phyloP scores from a whole-genome alignment of 92 coral and sea anemone genomes.

The Hydrozoanthus gracilis region DNA sequence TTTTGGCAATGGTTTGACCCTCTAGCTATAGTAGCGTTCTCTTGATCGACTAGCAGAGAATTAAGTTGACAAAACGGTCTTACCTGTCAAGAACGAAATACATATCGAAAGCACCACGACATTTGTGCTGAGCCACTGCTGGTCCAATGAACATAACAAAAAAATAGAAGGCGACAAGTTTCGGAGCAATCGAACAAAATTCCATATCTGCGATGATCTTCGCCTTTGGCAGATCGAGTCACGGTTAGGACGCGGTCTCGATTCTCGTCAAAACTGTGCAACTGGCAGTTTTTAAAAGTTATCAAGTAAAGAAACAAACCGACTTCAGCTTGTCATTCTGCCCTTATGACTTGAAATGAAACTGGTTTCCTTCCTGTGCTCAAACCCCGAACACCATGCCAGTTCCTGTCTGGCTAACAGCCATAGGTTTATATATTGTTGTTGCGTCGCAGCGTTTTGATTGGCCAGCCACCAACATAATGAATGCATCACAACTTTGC shows the following conservation, averaged over 20 bases:
- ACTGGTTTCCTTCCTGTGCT: slow-evolving; percentile 22
- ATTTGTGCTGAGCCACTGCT: slow-evolving; percentile 34
- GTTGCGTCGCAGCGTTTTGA: background rate
- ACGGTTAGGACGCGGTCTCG: background rate
- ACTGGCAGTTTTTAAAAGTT: background rate
- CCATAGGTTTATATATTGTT: background rate
- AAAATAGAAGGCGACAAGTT: background rate
- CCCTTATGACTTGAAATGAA: background rate
- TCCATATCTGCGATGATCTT: background rate
- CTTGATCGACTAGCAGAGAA: too few relatives aligned
- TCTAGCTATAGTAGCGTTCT: too few relatives aligned
- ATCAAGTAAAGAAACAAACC: background rate
- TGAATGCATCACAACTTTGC: background rate
- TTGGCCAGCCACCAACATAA: background rate
- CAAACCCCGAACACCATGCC: background rate
- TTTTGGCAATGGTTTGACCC: too few relatives aligned
- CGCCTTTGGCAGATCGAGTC: too few relatives aligned
- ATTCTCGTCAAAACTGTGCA: background rate
- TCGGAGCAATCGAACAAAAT: background rate
- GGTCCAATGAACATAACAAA: slow-evolving; percentile 15
- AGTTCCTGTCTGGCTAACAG: slow-evolving; percentile 30
- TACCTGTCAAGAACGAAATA: slow-evolving; percentile 45
- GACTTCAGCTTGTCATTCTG: background rate
- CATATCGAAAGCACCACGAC: slow-evolving; percentile 45
- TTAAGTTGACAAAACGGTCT: background rate